Evolutionary conservation across 2,797 vertebrate species (phyloP), one percentile per base, ranked within the genome.

Genomic region (Astyanax mexicanus): DNA sequence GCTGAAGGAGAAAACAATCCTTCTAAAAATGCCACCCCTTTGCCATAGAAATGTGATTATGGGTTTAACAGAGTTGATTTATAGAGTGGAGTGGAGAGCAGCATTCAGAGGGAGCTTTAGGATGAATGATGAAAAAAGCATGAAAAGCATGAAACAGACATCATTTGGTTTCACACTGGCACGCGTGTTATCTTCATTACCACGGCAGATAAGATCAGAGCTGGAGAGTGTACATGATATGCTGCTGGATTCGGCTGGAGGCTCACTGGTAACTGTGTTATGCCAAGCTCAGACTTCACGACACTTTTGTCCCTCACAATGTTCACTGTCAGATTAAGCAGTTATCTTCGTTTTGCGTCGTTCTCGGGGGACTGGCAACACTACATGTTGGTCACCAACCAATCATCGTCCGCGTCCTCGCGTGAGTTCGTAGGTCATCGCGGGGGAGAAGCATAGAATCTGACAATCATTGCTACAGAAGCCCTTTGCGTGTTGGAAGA

Each of bases 41-140:
- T 78, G 40, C 44, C 25, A 25, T 13, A 65, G 44, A 65, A 55
- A 51, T 69, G 38, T 45, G 27, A 74, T 75, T 77, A 62, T 57
- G 55, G 64, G 37, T 42, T 64, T 15, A 38, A 52, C 42, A 49
- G 29, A 38, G 21, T 32, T 25, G 45, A 68, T 68, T 68, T 73
- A 51, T 57, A 61, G 40, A 54, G 23, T 17, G 42, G 25, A 19
- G 25, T 13, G 52, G 35, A 47, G 52, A 15, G 54, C 10, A 54
- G 32, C 1, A 15, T 13, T 35, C 3, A 44, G 7, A 23, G 12
- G 15, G 15, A 74, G 27, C 11, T 40, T 15, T 32, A 51, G 17
- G 13, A 27, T 81, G 45, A 70, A 52, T 61, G 6, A 55, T 69
- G 35, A 21, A 42, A n/a, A n/a, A n/a, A n/a, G n/a, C n/a, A n/a